These are phyloP conservation scores for Lymantria monacha DNA, from an alignment of 2,888 invertebrate genomes.

Conservation along the genomic window DNA sequence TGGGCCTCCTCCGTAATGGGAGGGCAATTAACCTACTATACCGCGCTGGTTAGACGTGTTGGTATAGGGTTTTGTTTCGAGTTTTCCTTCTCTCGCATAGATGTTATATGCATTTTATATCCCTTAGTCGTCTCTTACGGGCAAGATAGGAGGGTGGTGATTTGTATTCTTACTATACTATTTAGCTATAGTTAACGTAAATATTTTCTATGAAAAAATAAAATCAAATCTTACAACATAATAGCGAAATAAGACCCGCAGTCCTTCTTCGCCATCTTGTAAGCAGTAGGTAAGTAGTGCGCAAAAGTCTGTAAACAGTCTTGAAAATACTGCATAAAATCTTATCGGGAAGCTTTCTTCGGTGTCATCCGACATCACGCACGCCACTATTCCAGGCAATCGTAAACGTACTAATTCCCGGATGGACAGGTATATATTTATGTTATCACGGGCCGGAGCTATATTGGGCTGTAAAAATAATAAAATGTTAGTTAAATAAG, in stretches of 20 bases:
- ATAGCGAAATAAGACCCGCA: conserved; percentile 37
- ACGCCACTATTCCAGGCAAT: conserved; percentile 48
- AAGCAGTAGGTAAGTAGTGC: conserved; percentile 47
- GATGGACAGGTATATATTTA: conserved; percentile 43
- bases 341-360: conserved; percentile 40
- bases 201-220: no score
- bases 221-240: conserved; percentile 43
- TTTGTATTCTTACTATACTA: no score
- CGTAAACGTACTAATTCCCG: conserved; percentile 46
- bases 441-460: conserved; percentile 35
- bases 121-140: no score
- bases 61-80: no score
- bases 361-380: conserved; percentile 40
- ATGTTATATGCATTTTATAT: no score
- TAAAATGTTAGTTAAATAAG: neutral
- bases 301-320: conserved; percentile 55
- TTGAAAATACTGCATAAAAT: conserved; percentile 49
- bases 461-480: conserved; percentile 31
- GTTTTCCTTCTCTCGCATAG: no score
- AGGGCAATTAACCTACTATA: no score
- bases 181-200: no score
- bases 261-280: conserved; percentile 40
- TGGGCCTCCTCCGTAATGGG: no score
- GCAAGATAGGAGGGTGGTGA: no score
- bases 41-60: no score